Evolutionary conservation across 2,797 vertebrate genomes (phyloP).

Genomic region (Cynodonichthys magdalenae): DNA sequence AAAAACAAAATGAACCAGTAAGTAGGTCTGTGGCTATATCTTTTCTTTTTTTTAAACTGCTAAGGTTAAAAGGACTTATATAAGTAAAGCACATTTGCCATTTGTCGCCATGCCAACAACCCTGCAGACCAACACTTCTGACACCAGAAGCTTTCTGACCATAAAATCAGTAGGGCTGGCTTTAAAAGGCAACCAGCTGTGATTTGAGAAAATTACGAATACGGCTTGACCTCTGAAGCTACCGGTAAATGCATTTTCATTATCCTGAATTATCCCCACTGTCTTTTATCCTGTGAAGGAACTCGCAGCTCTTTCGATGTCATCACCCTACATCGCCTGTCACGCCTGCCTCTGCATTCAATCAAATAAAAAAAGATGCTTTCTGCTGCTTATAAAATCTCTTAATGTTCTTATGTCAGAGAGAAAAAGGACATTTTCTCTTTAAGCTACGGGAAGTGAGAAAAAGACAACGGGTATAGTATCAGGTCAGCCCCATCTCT

Average conservation of each 20-base stretch:
- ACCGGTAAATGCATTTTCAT: constrained; percentile 50
- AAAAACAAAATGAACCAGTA: constrained; percentile 69
- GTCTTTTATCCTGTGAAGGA: constrained; percentile 39
- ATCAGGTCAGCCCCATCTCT: constrained; percentile 23
- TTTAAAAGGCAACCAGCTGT: constrained; percentile 72
- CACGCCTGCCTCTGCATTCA: constrained; percentile 27
- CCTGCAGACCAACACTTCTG: constrained; percentile 53
- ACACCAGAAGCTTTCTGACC: constrained; percentile 61
- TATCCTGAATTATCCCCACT: constrained; percentile 53
- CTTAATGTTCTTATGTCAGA: constrained; percentile 8
- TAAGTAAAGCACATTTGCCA: constrained; percentile 13
- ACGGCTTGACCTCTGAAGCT: constrained; percentile 62
- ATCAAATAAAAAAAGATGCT: constrained; percentile 28
- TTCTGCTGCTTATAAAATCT: constrained; percentile 26
- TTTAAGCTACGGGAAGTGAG: constrained; percentile 31
- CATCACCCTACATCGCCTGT: constrained; percentile 23
- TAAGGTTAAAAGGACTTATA: constrained; percentile 20
- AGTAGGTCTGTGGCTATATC: constrained; percentile 25
- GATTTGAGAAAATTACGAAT: constrained; percentile 65
- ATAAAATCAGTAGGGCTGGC: constrained; percentile 57
- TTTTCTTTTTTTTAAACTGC: neutral
- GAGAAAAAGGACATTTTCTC: constrained; percentile 21
- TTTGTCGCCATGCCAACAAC: constrained; percentile 67
- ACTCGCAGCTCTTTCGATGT: constrained; percentile 32
- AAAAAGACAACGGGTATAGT: constrained; percentile 37